Conservation (phyloP, 1,140 invertebrate genomes). For the Campodea augens region DNA sequence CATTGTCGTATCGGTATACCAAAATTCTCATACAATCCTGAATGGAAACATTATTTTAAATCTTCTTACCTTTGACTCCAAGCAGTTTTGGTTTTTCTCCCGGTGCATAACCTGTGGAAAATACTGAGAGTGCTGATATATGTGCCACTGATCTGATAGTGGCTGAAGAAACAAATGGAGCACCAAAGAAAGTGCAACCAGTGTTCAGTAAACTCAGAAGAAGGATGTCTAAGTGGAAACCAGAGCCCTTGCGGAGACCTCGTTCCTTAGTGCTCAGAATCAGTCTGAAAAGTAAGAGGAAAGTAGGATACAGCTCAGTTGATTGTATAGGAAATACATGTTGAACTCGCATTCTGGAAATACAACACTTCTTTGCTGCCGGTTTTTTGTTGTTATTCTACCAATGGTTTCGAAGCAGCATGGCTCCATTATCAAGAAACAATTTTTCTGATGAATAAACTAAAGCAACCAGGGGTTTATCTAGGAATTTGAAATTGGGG, state of each 20-base stretch:
- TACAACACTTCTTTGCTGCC: not conserved
- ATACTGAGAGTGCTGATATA: conserved; percentile 75
- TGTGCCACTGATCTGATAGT: conserved; percentile 86
- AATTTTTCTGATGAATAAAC: too few species aligned
- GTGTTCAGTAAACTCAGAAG: conserved; percentile 65
- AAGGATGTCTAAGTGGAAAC: conserved; percentile 88
- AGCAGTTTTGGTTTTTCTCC: conserved; percentile 84
- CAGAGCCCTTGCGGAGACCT: conserved; percentile 78
- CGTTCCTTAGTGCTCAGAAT: conserved; percentile 86
- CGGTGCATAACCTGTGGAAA: conserved; percentile 82
- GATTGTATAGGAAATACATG: not conserved
- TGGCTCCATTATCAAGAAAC: too few species aligned
- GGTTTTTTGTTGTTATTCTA: too few species aligned
- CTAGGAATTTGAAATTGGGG: too few species aligned
- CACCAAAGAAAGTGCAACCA: conserved; percentile 60
- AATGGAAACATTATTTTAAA: not conserved
- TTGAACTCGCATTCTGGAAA: not conserved
- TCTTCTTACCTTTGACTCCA: conserved; percentile 60
- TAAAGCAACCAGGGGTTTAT: too few species aligned
- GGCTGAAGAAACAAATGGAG: conserved; percentile 88
- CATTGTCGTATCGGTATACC: not conserved
- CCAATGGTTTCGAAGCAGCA: too few species aligned
- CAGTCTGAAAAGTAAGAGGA: conserved; percentile 41
- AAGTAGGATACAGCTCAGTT: conserved; percentile 6
- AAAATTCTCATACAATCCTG: not conserved